Evolutionary conservation across 2,797 vertebrate species (phyloP), one percentile per base, ranked within the genome.

Genomic region (Enteromius afrohamiltoni): DNA sequence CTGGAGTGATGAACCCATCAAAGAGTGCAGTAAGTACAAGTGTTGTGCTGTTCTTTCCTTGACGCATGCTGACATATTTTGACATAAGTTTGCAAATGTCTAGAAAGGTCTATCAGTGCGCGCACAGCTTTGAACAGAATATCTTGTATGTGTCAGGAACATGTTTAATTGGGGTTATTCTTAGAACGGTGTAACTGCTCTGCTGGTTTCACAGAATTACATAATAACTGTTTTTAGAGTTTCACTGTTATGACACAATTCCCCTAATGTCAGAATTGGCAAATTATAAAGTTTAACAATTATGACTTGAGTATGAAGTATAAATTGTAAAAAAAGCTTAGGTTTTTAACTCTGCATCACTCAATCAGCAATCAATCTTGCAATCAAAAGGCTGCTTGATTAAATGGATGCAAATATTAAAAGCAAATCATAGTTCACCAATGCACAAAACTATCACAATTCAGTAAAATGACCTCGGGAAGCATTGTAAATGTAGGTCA

Each of bases 1-100:
- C 92, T 97, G 97, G 97, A 99, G 98, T 19, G 98, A 99, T 16
- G 97, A 99, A 67, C 98, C 98, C 23, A 94, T 97, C 68, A 96
- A 96, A 71, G 97, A 99, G 85, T 99, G 98, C 90, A 93, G 98
- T 99, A 92, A 97, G 97, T 96, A 49, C 10, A 49, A 19, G 55
- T 64, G 40, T 62, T 64, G 21, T 26, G 7, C 53, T 37, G 49
- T 16, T n/a, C 16, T 75, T n/a, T 17, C 2, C 53, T 9, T 60
- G 42, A 42, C n/a, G 45, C 11, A 67, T 47, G 67, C 62, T 51
- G 60, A 23, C 21, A 11, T 31, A 1, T 65, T 34, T 6, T 26
- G 9, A n/a, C n/a, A n/a, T 26, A 26, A 9, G 40, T 40, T 14
- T 23, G 2, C 26, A 74, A n/a, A 17, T 10, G 13, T 58, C 5